Evolutionary conservation across 2,113 vertebrate genomes (phyloP).

Genomic region (Lampris megalopsis): DNA sequence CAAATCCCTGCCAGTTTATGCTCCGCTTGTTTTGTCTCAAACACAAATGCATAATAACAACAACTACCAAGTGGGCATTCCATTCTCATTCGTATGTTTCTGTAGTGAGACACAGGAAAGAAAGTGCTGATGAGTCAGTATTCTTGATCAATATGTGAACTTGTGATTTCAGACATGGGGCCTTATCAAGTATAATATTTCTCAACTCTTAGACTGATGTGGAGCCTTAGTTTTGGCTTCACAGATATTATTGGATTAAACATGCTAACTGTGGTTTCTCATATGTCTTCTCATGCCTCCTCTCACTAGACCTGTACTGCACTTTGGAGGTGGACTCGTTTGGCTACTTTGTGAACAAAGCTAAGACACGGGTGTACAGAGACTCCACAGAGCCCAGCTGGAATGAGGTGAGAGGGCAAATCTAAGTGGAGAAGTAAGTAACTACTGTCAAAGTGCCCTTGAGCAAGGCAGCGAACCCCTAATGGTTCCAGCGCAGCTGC

Average conservation of each 20-base stretch:
- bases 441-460: background rate
- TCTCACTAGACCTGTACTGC: constrained; percentile 89
- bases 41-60: background rate
- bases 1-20: constrained; percentile 19
- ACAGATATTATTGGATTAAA: background rate
- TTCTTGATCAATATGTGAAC: background rate
- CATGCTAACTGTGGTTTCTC: background rate
- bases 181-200: background rate
- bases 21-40: background rate
- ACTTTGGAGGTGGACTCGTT: constrained; percentile 96
- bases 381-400: constrained; percentile 93
- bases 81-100: background rate
- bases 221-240: background rate
- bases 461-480: background rate
- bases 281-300: background rate
- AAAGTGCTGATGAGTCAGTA: background rate
- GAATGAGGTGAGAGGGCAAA: constrained; percentile 88
- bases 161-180: background rate
- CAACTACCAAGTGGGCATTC: background rate
- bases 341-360: constrained; percentile 98
- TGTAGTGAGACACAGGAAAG: background rate
- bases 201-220: constrained; percentile 3
- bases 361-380: constrained; percentile 93
- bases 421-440: background rate
- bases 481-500: too few relatives aligned